phyloP scores from a whole-genome alignment of 1,140 invertebrate species.

The Amyelois transitella region DNA sequence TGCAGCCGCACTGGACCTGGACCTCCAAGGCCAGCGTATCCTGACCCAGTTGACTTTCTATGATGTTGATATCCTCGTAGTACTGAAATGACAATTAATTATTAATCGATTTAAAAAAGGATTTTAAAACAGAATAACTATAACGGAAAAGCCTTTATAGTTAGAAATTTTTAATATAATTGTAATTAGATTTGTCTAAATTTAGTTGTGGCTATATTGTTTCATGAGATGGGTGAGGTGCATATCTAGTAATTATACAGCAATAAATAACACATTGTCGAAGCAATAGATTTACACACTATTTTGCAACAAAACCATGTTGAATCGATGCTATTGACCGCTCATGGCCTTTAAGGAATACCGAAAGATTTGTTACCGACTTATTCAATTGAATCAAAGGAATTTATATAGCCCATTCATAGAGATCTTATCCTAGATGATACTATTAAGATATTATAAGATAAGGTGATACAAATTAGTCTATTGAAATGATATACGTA shows the following conservation, averaged over 20 bases:
- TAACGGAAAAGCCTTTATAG: too few species aligned
- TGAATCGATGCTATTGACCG: background rate
- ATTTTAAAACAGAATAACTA: too few species aligned
- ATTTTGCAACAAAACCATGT: background rate
- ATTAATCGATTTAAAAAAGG: too few species aligned
- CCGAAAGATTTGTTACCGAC: background rate
- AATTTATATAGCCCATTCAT: background rate
- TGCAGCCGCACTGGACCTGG: constrained; percentile 66
- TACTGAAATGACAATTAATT: constrained; percentile 25
- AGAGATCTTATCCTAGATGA: background rate
- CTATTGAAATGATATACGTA: background rate
- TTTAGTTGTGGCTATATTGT: too few species aligned
- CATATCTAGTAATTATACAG: too few species aligned
- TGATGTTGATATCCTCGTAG: constrained; percentile 59
- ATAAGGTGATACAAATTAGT: background rate
- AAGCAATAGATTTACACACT: background rate
- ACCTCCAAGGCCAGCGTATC: constrained; percentile 67
- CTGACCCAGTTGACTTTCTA: constrained; percentile 70
- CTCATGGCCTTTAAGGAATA: background rate
- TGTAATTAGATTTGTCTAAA: too few species aligned
- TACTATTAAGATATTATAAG: background rate
- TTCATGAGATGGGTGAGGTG: too few species aligned
- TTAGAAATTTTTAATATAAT: too few species aligned
- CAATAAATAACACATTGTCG: too few species aligned
- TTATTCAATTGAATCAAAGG: background rate